Conservation (phyloP, 2,797 vertebrate species). For the Phataginus tricuspis region DNA sequence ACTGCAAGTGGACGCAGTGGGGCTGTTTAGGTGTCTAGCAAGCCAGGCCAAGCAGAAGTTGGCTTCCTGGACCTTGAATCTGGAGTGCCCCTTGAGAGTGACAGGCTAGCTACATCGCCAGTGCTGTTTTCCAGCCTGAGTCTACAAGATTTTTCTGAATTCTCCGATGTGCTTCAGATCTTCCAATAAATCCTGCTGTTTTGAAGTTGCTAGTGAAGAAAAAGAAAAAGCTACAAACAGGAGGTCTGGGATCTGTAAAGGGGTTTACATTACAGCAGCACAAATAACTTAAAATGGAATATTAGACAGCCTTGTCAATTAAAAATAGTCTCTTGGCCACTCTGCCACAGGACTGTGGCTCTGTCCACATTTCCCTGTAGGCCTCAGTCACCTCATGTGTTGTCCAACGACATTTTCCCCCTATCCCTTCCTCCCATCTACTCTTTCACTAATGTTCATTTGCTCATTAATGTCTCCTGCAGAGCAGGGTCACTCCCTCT, state of each 20-base stretch:
- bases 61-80: not conserved
- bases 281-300: not conserved
- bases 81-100: not conserved
- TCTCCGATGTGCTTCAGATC: not conserved
- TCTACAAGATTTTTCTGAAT: not conserved
- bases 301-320: not conserved
- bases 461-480: not conserved
- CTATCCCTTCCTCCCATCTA: not conserved
- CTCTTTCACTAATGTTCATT: too few species aligned
- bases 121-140: not conserved
- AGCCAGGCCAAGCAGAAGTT: not conserved
- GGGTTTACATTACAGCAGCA: not conserved
- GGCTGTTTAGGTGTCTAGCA: too few species aligned
- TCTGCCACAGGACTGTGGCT: not conserved
- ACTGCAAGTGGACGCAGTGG: not conserved
- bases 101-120: not conserved
- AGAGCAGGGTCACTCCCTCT: not conserved
- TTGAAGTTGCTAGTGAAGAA: not conserved
- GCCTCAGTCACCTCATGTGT: accelerated
- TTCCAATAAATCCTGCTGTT: not conserved
- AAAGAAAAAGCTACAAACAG: not conserved
- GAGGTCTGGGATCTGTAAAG: not conserved
- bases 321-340: not conserved
- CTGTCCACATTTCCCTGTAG: not conserved
- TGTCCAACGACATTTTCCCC: accelerated